Conservation (phyloP, 2,797 vertebrate genomes). For the Poecile montanus region DNA sequence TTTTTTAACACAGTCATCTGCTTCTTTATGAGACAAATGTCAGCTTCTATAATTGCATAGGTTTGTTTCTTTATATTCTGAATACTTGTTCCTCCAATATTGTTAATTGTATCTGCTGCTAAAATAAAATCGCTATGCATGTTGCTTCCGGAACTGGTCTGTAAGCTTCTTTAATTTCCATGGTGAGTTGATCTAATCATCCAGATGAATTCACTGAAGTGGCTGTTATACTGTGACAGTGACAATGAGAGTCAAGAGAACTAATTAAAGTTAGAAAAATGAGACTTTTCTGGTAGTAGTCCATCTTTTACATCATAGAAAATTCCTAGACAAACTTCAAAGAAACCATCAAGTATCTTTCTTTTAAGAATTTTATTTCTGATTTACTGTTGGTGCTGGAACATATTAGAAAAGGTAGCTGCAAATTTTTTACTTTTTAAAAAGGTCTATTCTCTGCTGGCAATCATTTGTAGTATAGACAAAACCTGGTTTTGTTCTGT, state of each 20-base stretch:
- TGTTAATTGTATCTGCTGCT: conserved; percentile 12
- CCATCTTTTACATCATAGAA: background rate
- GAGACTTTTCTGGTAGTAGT: background rate
- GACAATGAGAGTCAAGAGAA: background rate
- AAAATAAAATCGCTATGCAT: background rate
- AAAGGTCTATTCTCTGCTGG: background rate
- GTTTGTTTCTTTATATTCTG: conserved; percentile 6
- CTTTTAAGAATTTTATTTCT: background rate
- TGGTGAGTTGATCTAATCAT: conserved; percentile 7
- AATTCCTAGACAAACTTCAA: background rate
- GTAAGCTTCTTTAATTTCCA: conserved; percentile 13
- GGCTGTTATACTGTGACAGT: background rate
- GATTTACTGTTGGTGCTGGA: background rate
- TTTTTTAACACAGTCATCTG: background rate
- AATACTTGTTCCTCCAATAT: background rate
- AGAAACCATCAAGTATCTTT: background rate
- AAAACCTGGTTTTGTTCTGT: background rate
- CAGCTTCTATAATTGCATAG: background rate
- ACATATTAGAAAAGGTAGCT: background rate
- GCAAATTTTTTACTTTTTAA: background rate
- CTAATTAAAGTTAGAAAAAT: background rate
- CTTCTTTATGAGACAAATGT: background rate
- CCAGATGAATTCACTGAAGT: conserved; percentile 13
- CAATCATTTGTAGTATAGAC: background rate
- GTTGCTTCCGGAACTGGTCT: conserved; percentile 31